phyloP scores from a whole-genome alignment of 2,113 vertebrate species.

The Eonycteris spelaea region DNA sequence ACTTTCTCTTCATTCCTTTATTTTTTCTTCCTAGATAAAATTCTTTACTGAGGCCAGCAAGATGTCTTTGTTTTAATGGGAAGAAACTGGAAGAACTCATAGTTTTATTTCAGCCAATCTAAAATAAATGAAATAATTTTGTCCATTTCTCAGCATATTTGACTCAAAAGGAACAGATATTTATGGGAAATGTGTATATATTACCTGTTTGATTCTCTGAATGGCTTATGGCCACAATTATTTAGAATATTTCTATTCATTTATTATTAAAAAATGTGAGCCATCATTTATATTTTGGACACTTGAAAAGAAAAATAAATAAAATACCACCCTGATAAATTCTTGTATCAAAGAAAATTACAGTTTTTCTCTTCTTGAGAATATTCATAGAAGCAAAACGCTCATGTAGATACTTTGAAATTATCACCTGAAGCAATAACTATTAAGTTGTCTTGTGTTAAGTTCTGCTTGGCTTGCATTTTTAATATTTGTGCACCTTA shows the following conservation, averaged over 20 bases:
- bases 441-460: conserved; percentile 12
- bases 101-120: not conserved
- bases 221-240: not conserved
- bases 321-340: not conserved
- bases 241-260: not conserved
- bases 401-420: conserved; percentile 70
- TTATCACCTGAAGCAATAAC: conserved; percentile 64
- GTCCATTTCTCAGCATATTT: not conserved
- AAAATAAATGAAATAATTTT: not conserved
- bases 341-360: conserved; percentile 24
- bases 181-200: not conserved
- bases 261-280: not conserved
- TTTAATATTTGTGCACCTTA: conserved; percentile 67
- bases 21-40: not conserved
- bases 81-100: not conserved
- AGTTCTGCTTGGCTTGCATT: conserved; percentile 64
- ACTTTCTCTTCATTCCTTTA: not conserved
- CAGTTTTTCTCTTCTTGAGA: conserved; percentile 36
- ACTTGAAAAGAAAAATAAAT: conserved; percentile 11
- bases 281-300: conserved; percentile 13
- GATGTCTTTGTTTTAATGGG: not conserved
- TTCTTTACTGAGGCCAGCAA: not conserved
- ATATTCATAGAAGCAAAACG: conserved; percentile 46
- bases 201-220: not conserved
- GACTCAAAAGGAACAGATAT: not conserved